Evolutionary conservation across 2,888 invertebrate species (phyloP).

Genomic region (Sinhomidia bicolor): DNA sequence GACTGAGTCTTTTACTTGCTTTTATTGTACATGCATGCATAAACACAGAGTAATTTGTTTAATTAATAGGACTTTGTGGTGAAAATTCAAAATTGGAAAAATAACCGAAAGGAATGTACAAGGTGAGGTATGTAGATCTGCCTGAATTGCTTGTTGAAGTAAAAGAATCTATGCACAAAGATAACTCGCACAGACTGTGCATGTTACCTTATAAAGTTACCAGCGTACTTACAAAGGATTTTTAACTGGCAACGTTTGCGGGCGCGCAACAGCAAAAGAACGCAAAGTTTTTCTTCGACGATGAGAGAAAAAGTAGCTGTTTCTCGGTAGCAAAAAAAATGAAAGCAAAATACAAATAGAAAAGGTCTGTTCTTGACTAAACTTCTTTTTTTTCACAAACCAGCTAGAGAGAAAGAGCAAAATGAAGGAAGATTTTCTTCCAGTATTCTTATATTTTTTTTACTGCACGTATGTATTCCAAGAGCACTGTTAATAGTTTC

Average conservation of each 20-base stretch:
- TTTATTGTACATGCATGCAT: not conserved
- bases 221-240: no score
- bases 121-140: no score
- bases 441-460: not conserved
- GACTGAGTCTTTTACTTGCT: not conserved
- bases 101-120: no score
- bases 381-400: not conserved
- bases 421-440: not conserved
- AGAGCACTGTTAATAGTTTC: not conserved
- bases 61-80: constrained; percentile 19
- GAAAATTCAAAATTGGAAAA: no score
- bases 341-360: not conserved
- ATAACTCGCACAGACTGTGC: no score
- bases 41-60: constrained; percentile 2
- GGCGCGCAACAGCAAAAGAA: no score
- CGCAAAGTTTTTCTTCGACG: constrained; percentile 38
- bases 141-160: not conserved
- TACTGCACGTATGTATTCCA: no score
- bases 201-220: no score
- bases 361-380: not conserved
- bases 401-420: not conserved
- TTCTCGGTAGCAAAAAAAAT: not conserved
- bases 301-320: no score
- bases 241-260: no score
- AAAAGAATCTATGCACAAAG: no score